These are phyloP conservation scores for Eulemur albifrons DNA, from an alignment of 2,797 vertebrate genomes.

Conservation along the genomic window DNA sequence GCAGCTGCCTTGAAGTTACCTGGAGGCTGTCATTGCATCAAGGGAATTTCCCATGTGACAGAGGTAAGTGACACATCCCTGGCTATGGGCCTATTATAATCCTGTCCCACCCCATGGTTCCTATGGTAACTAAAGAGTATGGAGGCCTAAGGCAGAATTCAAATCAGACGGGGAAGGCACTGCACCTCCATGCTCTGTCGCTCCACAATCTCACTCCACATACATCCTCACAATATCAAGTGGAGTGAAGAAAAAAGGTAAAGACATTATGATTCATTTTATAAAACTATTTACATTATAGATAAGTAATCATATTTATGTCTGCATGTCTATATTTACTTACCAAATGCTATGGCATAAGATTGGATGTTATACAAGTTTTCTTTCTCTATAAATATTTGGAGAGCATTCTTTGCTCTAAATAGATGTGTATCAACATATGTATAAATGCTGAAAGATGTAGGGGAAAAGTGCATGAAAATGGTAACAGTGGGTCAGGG, in stretches of 20 bases:
- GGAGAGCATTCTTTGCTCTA: neutral
- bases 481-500: neutral
- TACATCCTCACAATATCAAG: neutral
- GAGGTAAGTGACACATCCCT: neutral
- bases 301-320: neutral
- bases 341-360: neutral
- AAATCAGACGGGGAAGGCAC: neutral
- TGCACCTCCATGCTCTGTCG: neutral
- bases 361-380: neutral
- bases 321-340: neutral
- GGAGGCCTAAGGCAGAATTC: neutral
- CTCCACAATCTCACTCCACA: neutral
- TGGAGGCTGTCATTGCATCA: neutral
- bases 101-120: neutral
- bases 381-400: constrained; percentile 14
- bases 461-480: neutral
- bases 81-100: neutral
- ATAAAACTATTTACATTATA: neutral
- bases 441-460: neutral
- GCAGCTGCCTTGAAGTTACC: too few species aligned
- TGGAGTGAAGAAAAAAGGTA: neutral
- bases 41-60: neutral
- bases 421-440: neutral
- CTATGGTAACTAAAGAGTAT: neutral
- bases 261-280: neutral